Evolutionary conservation across 2,113 vertebrate species (phyloP), one percentile per base, ranked within the genome.

Genomic region (Odontophorus gujanensis): DNA sequence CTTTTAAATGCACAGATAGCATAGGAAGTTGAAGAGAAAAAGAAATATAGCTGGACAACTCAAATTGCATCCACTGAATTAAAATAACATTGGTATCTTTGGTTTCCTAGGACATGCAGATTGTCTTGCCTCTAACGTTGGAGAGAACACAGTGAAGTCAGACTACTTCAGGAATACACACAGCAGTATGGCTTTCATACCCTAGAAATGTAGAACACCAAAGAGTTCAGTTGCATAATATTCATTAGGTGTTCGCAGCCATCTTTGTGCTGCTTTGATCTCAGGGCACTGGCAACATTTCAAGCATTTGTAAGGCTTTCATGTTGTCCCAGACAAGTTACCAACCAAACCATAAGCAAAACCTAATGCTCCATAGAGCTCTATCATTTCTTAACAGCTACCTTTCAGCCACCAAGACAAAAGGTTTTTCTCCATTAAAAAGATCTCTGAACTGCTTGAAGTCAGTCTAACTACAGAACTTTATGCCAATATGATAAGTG

Each of bases 211-310:
- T 8, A 74, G 26, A 75, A 30, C 59, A 90, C 65, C 58, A 42
- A 67, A 63, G 51, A 91, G 81, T 80, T 93, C 69, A 75, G 65
- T 89, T 95, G 87, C 58, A n/a, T 92, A 93, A 91, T 16, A 85
- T 55, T 81, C 62, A 58, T 77, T 43, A 80, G 25, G 63, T 59
- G 43, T 61, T 90, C 68, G 21, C 68, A 67, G 47, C 2, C 36
- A n/a, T 58, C n/a, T 50, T 68, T 65, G 18, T 9, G 9, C 6
- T 34, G 48, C 48, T 94, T 94, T 92, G 94, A 95, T 94, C 81
- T 85, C 45, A 69, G 72, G 32, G 47, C 65, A 91, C 43, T 43
- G 92, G 88, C 81, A 53, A 34, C 24, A 24, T 10, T 13, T 61
- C 80, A 89, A 26, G 61, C 43, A 47, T 88, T 66, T 16, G 5